Base-by-base conservation (phyloP, 2,797 vertebrate species). In the Peromyscus melanophrys region DNA sequence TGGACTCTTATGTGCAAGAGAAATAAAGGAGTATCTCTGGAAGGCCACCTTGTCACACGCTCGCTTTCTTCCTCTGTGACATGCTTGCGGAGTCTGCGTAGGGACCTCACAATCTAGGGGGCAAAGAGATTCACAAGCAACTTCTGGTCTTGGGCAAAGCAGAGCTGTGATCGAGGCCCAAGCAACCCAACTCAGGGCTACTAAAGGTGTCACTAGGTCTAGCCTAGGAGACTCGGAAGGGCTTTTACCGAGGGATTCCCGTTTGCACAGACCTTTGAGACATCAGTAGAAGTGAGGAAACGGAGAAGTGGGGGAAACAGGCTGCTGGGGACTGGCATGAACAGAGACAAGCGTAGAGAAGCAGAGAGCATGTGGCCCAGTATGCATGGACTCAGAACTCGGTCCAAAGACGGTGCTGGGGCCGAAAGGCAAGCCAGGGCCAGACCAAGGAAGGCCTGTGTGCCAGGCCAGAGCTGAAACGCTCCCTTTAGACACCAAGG, bases 261-360 rank as follows among this genome's bases (percentile, higher is more conserved):
- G 19, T 81, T 69, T 83, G 69, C 29, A 40, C 4, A 67, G 55
- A 88, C 84, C 81, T 96, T 89, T 63, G 90, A 90, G 77, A 91
- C 95, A 85, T 11, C 0, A 49, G 43, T 52, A 49, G 17, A 95
- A 78, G 0, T 1, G 9, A 3, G 17, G 27, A 11, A 81, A 63
- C 25, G 71, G 69, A 61, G 65, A 59, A 57, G 0, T 1, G 9
- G 5, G 17, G 16, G 21, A 59, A 73, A 40, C 17, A 55, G 10
- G 3, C 81, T 27, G 34, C 4, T 1, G 23, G 81, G 82, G 25
- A 43, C 17, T n/a, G 1, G 40, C 4, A 9, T 27, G 75, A 91
- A 92, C 67, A 63, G 55, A 75, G 34, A 85, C 43, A 69, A 43
- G 25, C 49, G 46, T 0, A 27, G 37, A 23, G 69, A 78, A 37